These are phyloP conservation scores for Engystomops pustulosus DNA, from an alignment of 2,113 vertebrate genomes.

Conservation along the genomic window DNA sequence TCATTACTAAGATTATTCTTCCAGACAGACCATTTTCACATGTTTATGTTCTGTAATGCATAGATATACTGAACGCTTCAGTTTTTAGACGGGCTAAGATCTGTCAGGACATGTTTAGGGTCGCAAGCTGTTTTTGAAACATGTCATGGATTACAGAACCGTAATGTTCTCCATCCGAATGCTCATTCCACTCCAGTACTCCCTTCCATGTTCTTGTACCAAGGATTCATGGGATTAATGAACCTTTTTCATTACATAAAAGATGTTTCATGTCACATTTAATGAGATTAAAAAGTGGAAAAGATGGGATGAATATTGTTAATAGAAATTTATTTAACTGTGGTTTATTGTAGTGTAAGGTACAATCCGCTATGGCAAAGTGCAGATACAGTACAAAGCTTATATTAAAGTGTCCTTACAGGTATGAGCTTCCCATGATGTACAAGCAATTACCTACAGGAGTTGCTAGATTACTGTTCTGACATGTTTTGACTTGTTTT, in stretches of 20 bases:
- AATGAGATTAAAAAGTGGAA: conserved; percentile 2
- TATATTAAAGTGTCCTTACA: not conserved
- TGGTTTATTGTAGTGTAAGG: not conserved
- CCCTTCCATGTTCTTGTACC: not conserved
- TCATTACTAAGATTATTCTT: not conserved
- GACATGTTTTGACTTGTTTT: too few species aligned
- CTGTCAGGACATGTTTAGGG: conserved; percentile 27
- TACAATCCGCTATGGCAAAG: not conserved
- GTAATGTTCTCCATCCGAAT: conserved; percentile 25
- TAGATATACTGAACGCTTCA: not conserved
- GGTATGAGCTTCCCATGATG: not conserved
- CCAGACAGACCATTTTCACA: not conserved
- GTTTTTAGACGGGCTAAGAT: not conserved
- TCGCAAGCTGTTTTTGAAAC: not conserved
- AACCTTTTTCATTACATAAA: not conserved
- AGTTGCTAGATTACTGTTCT: too few species aligned
- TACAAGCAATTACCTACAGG: too few species aligned
- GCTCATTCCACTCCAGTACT: conserved; percentile 26
- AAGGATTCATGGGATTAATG: conserved; percentile 4
- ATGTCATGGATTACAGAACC: not conserved
- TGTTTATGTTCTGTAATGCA: not conserved
- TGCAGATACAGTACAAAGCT: not conserved
- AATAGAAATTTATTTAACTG: not conserved
- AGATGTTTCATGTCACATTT: conserved; percentile 22
- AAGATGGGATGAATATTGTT: not conserved